These are phyloP conservation scores for Hofmannophila pseudospretella DNA, from an alignment of 2,888 invertebrate genomes.

Conservation along the genomic window DNA sequence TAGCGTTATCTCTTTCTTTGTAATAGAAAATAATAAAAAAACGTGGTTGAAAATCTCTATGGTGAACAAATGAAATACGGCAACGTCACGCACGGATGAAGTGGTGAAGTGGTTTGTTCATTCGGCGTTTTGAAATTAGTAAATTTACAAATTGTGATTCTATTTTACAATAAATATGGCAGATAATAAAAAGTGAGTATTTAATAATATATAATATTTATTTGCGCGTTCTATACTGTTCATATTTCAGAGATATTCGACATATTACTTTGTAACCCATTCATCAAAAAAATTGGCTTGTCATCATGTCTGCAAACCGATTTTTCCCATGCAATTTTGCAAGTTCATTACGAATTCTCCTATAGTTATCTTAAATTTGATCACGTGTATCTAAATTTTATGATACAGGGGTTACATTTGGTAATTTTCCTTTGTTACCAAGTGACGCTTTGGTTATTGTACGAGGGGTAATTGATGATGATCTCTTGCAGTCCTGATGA, in stretches of 20 bases:
- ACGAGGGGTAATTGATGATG: slow-evolving; percentile 16
- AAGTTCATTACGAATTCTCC: slow-evolving; percentile 16
- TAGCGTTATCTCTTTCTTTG: not conserved
- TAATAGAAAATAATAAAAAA: not conserved
- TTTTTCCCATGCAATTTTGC: slow-evolving; percentile 24
- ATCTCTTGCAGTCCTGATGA: slow-evolving; percentile 84
- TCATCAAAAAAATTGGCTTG: slow-evolving; percentile 70
- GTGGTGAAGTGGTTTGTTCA: slow-evolving; percentile 51
- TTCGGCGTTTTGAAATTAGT: slow-evolving; percentile 58
- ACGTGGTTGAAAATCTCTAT: not conserved
- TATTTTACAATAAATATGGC: slow-evolving; percentile 67
- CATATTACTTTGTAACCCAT: slow-evolving; percentile 32
- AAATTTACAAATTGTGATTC: slow-evolving; percentile 50
- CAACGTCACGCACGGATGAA: slow-evolving; percentile 73
- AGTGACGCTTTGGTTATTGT: slow-evolving; percentile 18
- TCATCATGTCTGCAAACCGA: slow-evolving; percentile 64
- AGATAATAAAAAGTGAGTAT: slow-evolving; percentile 75
- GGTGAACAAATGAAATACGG: slow-evolving; percentile 77
- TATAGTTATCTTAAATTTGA: not conserved
- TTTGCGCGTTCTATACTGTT: not conserved
- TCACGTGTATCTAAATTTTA: not conserved
- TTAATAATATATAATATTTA: slow-evolving; percentile 19
- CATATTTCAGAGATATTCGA: slow-evolving; percentile 18
- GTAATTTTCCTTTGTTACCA: slow-evolving; percentile 3
- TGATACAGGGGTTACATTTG: slow-evolving; percentile 1